These are phyloP conservation scores for Amblyraja radiata DNA, from an alignment of 2,797 vertebrate genomes.

Conservation along the genomic window DNA sequence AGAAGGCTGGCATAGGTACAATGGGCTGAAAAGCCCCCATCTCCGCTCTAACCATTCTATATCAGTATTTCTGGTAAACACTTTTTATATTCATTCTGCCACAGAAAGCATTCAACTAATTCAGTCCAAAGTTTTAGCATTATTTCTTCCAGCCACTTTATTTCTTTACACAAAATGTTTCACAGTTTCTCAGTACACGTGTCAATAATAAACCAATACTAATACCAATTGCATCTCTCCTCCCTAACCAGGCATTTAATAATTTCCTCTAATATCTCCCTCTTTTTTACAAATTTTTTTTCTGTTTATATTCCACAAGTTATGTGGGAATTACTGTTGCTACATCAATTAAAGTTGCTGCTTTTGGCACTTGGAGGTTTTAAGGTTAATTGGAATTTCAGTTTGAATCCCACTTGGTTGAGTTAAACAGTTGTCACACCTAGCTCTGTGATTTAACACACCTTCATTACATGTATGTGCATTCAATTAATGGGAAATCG, in stretches of 20 bases:
- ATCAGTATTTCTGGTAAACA: too few species aligned
- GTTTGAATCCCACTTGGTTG: neutral
- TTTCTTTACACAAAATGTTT: neutral
- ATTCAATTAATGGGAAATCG: neutral
- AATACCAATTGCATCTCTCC: neutral
- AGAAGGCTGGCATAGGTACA: too few species aligned
- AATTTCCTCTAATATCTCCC: neutral
- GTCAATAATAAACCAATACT: too few species aligned
- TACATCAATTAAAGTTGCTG: neutral
- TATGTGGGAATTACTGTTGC: neutral
- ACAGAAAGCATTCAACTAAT: neutral
- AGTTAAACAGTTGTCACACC: neutral
- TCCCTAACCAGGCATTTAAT: neutral
- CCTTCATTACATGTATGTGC: neutral
- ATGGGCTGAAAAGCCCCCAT: too few species aligned
- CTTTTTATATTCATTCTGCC: too few species aligned
- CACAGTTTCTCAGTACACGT: too few species aligned
- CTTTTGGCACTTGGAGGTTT: neutral
- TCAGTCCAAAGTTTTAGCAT: neutral
- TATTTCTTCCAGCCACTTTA: neutral
- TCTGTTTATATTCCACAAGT: neutral
- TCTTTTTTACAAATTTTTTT: neutral
- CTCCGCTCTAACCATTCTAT: too few species aligned
- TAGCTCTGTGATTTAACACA: neutral
- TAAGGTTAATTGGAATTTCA: neutral